Evolutionary conservation across 2,113 vertebrate genomes (phyloP), one percentile per base, ranked within the genome.

Genomic region (Pituophis catenifer): DNA sequence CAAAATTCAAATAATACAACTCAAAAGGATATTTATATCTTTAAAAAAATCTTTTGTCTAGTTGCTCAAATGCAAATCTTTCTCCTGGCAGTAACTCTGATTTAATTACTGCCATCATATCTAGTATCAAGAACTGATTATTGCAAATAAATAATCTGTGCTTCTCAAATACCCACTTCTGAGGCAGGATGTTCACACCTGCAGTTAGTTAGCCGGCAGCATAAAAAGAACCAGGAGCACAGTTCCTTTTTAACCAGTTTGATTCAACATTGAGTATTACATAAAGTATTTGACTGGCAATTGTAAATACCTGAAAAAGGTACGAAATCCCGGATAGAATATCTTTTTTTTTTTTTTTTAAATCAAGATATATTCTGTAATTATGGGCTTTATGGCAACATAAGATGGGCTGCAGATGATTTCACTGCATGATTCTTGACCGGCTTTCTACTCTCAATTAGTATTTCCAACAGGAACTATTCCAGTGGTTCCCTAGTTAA

Each of bases 191-290:
- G 86, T 0, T 0, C 91, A 87, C 95, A 96, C 92, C 95, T 93
- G 96, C 94, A 93, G 94, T 96, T 95, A 97, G 95, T 81, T 95
- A 90, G 5, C 94, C 93, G 95, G 96, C 81, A 95, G 97, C 94
- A 94, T 0, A 96, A 94, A 95, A 91, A 95, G 94, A 93, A 95
- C 75, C 81, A 93, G 75, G 92, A 96, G 94, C 44, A 59, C 87
- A 59, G 85, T 24, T 92, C 59, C 93, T 55, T 24, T 0, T 0
- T 59, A 97, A 97, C 97, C 97, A 98, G 98, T 97, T 97, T 98
- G 98, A 98, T 97, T 97, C 97, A 93, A 88, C 95, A 97, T 96
- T 97, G 97, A 97, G 94, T 12, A 96, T 96, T 95, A 97, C 3
- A 5, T 48, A 89, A 89, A 95, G 81, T 90, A 33, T 59, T 93